phyloP scores from a whole-genome alignment of 2,888 invertebrate genomes.

The Margaritifera margaritifera region DNA sequence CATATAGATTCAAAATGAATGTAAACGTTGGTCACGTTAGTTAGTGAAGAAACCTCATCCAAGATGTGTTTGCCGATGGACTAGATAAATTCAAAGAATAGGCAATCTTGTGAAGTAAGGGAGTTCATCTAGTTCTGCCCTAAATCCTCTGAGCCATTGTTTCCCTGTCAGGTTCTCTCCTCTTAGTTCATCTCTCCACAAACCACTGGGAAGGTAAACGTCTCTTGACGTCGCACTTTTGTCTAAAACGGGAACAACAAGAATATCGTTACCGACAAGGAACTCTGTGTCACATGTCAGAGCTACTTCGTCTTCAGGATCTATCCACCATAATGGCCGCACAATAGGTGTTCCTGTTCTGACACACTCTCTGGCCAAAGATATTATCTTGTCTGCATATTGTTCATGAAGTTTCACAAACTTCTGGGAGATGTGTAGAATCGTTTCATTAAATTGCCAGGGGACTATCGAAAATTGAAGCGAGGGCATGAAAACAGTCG shows the following conservation, averaged over 20 bases:
- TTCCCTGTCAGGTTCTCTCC: slow-evolving; percentile 31
- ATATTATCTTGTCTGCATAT: slow-evolving; percentile 48
- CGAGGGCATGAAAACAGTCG: slow-evolving; percentile 92
- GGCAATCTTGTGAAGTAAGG: slow-evolving; percentile 44
- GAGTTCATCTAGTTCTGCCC: slow-evolving; percentile 48
- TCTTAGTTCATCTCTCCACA: slow-evolving; percentile 47
- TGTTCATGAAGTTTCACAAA: slow-evolving; percentile 54
- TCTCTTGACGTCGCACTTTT: slow-evolving; percentile 54
- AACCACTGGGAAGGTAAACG: slow-evolving; percentile 61
- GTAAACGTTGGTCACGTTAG: too few species aligned
- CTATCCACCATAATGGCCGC: slow-evolving; percentile 91
- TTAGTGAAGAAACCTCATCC: too few species aligned
- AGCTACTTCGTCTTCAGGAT: slow-evolving; percentile 84
- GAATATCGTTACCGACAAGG: slow-evolving; percentile 64
- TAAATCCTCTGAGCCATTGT: slow-evolving; percentile 43
- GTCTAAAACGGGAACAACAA: slow-evolving; percentile 71
- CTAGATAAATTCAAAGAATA: not conserved
- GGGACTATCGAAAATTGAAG: slow-evolving; percentile 84
- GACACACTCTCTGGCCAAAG: slow-evolving; percentile 51
- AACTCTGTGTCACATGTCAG: slow-evolving; percentile 84
- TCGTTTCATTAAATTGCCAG: slow-evolving; percentile 72
- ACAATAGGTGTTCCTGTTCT: slow-evolving; percentile 83
- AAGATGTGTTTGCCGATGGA: too few species aligned
- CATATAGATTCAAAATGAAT: too few species aligned
- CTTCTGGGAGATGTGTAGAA: slow-evolving; percentile 43